A percentile compares a stretch with the other conserved stretches of the same genome.
phyloP scores from a whole-genome alignment of 2,113 vertebrate species.

The Elanus axillaris region DNA sequence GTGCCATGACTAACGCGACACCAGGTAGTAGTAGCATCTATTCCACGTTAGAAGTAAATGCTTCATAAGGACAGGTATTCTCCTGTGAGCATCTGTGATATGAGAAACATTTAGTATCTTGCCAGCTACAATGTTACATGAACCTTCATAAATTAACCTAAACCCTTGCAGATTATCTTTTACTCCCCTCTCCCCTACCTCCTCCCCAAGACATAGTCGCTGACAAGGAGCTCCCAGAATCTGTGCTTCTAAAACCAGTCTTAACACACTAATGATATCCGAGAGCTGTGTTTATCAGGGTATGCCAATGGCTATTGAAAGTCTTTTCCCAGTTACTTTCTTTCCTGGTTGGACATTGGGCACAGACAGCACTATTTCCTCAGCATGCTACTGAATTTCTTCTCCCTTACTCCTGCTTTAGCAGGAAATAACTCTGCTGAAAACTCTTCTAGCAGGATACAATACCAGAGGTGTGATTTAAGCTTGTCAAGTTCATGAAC shows the following conservation, averaged over 20 bases:
- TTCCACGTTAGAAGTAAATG: background rate
- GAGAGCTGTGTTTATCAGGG: background rate
- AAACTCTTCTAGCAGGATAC: background rate
- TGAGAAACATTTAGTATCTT: background rate
- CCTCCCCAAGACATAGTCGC: background rate
- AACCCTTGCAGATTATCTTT: background rate
- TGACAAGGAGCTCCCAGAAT: background rate
- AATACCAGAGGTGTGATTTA: background rate
- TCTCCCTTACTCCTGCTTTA: background rate
- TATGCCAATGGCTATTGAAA: background rate
- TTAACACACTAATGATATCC: rapidly evolving
- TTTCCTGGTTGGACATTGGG: background rate
- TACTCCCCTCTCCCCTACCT: background rate
- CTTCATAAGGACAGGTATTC: background rate
- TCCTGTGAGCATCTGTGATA: background rate
- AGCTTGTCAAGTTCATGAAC: background rate
- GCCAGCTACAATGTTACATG: background rate
- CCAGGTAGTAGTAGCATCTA: background rate
- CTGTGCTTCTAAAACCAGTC: background rate
- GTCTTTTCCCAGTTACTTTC: background rate
- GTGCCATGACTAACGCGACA: background rate
- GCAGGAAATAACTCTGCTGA: background rate
- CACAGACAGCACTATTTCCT: background rate
- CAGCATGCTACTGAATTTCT: background rate
- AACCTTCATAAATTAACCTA: background rate